Conservation (phyloP, 2,888 invertebrate species). For the Mythimna loreyi region DNA sequence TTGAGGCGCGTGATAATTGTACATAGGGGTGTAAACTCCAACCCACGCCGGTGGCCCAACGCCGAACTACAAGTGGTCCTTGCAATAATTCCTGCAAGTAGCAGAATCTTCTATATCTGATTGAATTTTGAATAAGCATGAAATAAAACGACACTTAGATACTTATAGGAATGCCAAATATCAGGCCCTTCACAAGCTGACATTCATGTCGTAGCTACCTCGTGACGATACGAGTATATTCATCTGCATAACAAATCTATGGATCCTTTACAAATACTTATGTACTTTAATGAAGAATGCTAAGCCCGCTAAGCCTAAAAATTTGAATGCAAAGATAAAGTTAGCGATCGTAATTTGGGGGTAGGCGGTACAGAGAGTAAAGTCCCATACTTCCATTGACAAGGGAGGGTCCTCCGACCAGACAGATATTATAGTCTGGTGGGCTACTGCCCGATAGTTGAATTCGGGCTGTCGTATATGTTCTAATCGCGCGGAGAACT, state of each 20-base stretch:
- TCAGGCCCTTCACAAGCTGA: slow-evolving; percentile 58
- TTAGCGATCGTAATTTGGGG: no score
- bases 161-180: slow-evolving; percentile 54
- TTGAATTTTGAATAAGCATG: slow-evolving; percentile 27
- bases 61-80: no score
- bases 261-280: slow-evolving; percentile 33
- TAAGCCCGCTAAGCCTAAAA: slow-evolving; percentile 13
- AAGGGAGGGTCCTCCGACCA: no score
- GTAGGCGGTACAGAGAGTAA: no score
- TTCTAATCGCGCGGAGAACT: no score
- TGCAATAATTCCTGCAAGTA: neutral
- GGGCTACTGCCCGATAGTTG: no score
- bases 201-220: slow-evolving; percentile 54
- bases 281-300: slow-evolving; percentile 24
- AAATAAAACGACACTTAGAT: slow-evolving; percentile 51
- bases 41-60: no score
- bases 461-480: no score
- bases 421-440: no score
- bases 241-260: slow-evolving; percentile 55
- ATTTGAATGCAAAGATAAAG: slow-evolving; percentile 1
- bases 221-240: slow-evolving; percentile 55
- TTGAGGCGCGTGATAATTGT: no score
- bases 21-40: no score
- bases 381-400: no score
- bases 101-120: slow-evolving; percentile 6